Base-by-base conservation (phyloP, 2,797 vertebrate species). In the Spondyliosoma cantharus region DNA sequence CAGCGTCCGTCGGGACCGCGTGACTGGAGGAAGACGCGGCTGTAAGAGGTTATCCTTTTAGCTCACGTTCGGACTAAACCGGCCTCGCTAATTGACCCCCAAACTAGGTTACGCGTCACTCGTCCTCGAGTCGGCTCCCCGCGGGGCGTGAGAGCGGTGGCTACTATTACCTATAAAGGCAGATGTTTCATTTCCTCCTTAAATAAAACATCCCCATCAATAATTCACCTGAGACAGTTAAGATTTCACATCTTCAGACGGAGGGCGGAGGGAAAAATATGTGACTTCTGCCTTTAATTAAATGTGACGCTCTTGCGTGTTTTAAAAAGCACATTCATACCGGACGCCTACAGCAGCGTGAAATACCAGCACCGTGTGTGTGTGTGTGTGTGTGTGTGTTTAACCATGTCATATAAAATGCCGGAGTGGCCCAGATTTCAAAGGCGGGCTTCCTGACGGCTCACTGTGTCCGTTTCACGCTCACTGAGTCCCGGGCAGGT, bases 151-250 rank as follows among this genome's bases (percentile, higher is more conserved):
- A 32, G 4, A 22, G 25, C 62, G 65, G 4, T 14, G 24, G 62
- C 67, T 71, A 57, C 78, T 37, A 8, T 82, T 76, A 80, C 78
- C 74, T 43, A 43, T 43, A 54, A 57, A 74, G 29, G 67, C 19
- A 77, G 14, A 69, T 48, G 66, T 76, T 75, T 79, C 53, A 32
- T 71, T 85, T 87, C 60, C 78, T 57, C 48, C 45, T 16, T 83
- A 68, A 85, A 88, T 85, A 84, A 90, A 88, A 86, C 80, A 83
- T 75, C 2, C 20, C 24, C 20, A 62, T 88, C 17, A 83, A 82
- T 87, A 77, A 88, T 86, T 17, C 72, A 25, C 1, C 19, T 37
- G 50, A 72, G 53, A 66, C 13, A 0, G 37, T 52, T 69, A 82
- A 83, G 56, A 67, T 48, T 52, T 72, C 52, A 32, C 48, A 9